Evolutionary conservation across 2,888 invertebrate genomes (phyloP).

Genomic region (Trichogramma evanescens): DNA sequence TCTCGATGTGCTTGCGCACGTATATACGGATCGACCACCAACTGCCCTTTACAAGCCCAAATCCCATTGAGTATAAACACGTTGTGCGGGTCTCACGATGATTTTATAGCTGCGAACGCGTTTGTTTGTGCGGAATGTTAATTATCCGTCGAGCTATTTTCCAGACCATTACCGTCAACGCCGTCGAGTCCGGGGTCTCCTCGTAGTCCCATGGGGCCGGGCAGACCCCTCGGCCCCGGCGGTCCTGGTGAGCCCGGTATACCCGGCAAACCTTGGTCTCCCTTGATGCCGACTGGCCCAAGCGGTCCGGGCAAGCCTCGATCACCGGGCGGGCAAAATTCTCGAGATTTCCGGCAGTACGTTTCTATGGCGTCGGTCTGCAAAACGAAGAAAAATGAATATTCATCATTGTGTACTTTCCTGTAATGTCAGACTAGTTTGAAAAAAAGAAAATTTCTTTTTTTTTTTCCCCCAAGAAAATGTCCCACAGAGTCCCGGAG

Average conservation of each 20-base stretch:
- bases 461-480: no score
- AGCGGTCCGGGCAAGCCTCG: conserved; percentile 66
- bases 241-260: conserved; percentile 66
- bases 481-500: no score
- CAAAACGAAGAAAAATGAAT: conserved; percentile 31
- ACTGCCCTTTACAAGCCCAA: no score
- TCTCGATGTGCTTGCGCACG: no score
- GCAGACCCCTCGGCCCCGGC: conserved; percentile 47
- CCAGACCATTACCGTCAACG: conserved; percentile 57
- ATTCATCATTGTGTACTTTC: conserved; percentile 8
- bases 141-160: no score
- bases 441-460: no score
- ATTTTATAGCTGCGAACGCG: no score
- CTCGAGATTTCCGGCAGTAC: conserved; percentile 75
- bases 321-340: conserved; percentile 68
- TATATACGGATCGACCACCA: no score
- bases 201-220: conserved; percentile 63
- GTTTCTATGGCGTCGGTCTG: conserved; percentile 78
- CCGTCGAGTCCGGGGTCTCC: conserved; percentile 74
- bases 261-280: conserved; percentile 55
- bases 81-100: no score
- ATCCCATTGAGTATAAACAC: no score
- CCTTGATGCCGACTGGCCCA: conserved; percentile 50
- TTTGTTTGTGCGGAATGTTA: no score
- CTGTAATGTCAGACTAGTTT: no score